A percentile compares a stretch with the other conserved stretches of the same genome.
Conservation (phyloP, 2,113 vertebrate genomes). For the Centropus bengalensis region DNA sequence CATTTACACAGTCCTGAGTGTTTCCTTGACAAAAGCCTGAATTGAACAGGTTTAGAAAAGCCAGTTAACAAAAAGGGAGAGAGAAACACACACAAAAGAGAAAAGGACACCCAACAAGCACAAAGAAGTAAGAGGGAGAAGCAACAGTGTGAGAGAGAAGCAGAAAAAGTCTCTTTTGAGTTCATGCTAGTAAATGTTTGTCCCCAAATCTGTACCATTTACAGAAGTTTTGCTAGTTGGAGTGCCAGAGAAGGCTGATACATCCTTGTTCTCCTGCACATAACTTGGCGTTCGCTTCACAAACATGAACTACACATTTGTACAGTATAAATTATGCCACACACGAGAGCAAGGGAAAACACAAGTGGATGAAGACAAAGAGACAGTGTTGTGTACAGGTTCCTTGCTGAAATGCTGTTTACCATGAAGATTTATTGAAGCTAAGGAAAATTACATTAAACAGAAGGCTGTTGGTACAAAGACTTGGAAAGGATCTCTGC, state of each 20-base stretch:
- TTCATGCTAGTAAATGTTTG: background rate
- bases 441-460: slow-evolving; percentile 26
- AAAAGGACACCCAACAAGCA: background rate
- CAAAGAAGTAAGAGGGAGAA: slow-evolving; percentile 19
- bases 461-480: background rate
- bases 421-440: background rate
- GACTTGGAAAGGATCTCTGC: background rate
- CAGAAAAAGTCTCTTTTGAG: background rate
- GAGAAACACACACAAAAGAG: background rate
- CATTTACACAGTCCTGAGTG: slow-evolving; percentile 46
- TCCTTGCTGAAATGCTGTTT: slow-evolving; percentile 22
- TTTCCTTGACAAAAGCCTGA: slow-evolving; percentile 57
- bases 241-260: slow-evolving; percentile 24
- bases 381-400: background rate
- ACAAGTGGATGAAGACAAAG: slow-evolving; percentile 20
- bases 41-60: slow-evolving; percentile 51
- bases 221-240: slow-evolving; percentile 44
- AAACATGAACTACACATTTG: slow-evolving; percentile 16
- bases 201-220: slow-evolving; percentile 5
- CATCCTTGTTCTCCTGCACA: slow-evolving; percentile 29
- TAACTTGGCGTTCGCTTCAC: slow-evolving; percentile 30
- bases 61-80: background rate
- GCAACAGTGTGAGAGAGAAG: background rate
- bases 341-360: slow-evolving; percentile 10
- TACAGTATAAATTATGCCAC: slow-evolving; percentile 30